Conservation (phyloP, 2,888 invertebrate genomes). For the Thysanoteuthis rhombus region DNA sequence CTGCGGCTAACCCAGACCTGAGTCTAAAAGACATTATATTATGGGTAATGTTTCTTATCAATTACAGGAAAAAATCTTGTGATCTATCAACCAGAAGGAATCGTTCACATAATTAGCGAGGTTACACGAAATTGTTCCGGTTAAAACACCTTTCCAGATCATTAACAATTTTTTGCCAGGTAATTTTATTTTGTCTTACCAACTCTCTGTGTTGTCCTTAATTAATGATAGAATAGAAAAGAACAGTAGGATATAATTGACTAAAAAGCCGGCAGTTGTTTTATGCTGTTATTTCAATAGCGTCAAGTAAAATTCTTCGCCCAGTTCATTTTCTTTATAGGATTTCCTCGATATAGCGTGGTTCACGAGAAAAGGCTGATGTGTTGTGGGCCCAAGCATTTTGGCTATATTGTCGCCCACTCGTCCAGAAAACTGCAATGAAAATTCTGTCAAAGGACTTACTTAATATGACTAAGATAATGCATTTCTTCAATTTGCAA, state of each 20-base stretch:
- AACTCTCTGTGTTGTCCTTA: neutral
- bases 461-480: too few species aligned
- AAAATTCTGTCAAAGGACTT: too few species aligned
- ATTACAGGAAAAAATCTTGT: neutral
- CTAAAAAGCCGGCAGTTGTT: neutral
- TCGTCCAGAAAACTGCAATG: too few species aligned
- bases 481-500: too few species aligned
- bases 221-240: neutral
- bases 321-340: neutral
- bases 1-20: neutral
- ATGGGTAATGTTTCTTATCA: neutral
- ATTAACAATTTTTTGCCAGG: neutral
- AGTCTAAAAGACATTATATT: neutral
- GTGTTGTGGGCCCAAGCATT: neutral
- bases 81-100: neutral
- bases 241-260: neutral
- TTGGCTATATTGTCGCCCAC: neutral
- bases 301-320: neutral
- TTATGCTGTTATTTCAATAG: neutral
- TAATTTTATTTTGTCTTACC: neutral
- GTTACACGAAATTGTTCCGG: neutral
- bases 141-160: neutral
- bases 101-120: neutral
- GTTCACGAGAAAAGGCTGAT: neutral
- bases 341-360: neutral